These are phyloP conservation scores for Toxonevra muliebris DNA, from an alignment of 2,888 invertebrate genomes.

Conservation along the genomic window DNA sequence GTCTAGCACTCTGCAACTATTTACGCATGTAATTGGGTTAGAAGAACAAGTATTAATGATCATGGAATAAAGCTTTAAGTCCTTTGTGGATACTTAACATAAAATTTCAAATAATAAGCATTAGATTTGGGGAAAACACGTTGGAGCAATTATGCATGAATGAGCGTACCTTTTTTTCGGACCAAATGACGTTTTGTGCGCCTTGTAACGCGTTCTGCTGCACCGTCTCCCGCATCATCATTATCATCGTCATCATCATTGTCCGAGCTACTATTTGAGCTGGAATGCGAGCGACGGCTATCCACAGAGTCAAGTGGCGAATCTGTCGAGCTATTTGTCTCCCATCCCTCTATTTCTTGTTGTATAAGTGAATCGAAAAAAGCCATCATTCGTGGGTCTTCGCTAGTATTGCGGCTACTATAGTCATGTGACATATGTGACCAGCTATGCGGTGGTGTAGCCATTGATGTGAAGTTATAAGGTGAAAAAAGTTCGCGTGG, in stretches of 20 bases:
- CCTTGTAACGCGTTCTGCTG: slow-evolving; percentile 26
- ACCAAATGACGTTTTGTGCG: slow-evolving; percentile 34
- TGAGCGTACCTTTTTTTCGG: slow-evolving; percentile 32
- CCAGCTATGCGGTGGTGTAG: slow-evolving; percentile 74
- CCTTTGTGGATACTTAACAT: no score
- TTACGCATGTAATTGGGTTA: no score
- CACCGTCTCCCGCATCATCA: slow-evolving; percentile 25
- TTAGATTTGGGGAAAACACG: slow-evolving; percentile 11
- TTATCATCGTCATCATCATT: slow-evolving; percentile 41
- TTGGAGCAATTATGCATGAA: not conserved
- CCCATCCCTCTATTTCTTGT: slow-evolving; percentile 85
- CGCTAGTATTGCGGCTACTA: slow-evolving; percentile 84
- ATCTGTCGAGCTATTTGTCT: slow-evolving; percentile 68
- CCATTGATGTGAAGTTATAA: slow-evolving; percentile 84
- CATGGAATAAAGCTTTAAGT: no score
- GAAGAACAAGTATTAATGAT: no score
- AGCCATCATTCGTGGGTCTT: slow-evolving; percentile 96
- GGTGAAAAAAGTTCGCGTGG: slow-evolving; percentile 78
- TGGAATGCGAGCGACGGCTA: slow-evolving; percentile 40
- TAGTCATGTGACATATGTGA: slow-evolving; percentile 88
- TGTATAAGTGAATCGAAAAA: slow-evolving; percentile 95
- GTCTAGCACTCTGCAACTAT: no score
- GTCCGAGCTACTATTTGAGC: slow-evolving; percentile 39
- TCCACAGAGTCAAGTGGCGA: slow-evolving; percentile 43
- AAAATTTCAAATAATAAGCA: no score